phyloP scores from a whole-genome alignment of 2,888 invertebrate species.

The Drosophila pseudotakahashii region DNA sequence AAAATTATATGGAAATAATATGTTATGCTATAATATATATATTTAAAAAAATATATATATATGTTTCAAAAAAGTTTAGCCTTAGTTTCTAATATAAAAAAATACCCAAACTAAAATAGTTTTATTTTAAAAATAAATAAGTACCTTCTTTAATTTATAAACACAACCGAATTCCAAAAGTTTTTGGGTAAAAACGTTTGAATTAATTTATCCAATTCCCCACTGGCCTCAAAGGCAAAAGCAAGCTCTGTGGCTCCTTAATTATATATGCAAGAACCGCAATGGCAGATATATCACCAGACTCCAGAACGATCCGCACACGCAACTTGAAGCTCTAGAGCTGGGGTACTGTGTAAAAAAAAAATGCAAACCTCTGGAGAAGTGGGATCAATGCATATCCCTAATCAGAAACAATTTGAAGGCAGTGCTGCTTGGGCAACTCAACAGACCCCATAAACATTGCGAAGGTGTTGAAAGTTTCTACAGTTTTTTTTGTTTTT shows the following conservation, averaged over 20 bases:
- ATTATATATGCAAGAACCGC: constrained; percentile 75
- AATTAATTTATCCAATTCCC: constrained; percentile 18
- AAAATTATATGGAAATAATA: too few relatives aligned
- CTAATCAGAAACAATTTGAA: constrained; percentile 74
- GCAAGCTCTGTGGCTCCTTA: constrained; percentile 57
- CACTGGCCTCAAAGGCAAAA: constrained; percentile 42
- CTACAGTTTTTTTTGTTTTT: constrained; percentile 36
- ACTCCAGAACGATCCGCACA: constrained; percentile 42
- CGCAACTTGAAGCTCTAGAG: constrained; percentile 41
- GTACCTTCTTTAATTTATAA: too few relatives aligned
- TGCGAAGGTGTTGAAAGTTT: constrained; percentile 78
- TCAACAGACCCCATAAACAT: constrained; percentile 52
- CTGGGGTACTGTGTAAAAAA: not conserved
- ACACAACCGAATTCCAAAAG: not conserved
- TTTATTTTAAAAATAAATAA: too few relatives aligned
- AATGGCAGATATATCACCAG: constrained; percentile 75
- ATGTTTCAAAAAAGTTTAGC: too few relatives aligned
- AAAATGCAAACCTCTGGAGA: constrained; percentile 2
- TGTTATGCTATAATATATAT: too few relatives aligned
- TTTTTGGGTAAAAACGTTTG: not conserved
- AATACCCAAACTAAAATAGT: too few relatives aligned
- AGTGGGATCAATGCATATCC: constrained; percentile 19
- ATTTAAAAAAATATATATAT: too few relatives aligned
- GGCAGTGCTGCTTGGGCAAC: constrained; percentile 17
- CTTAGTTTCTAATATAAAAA: too few relatives aligned